Percentiles rank a stretch among this genome's conserved stretches.
phyloP scores from a whole-genome alignment of 2,113 vertebrate genomes.

The Leptocoma aspasia region DNA sequence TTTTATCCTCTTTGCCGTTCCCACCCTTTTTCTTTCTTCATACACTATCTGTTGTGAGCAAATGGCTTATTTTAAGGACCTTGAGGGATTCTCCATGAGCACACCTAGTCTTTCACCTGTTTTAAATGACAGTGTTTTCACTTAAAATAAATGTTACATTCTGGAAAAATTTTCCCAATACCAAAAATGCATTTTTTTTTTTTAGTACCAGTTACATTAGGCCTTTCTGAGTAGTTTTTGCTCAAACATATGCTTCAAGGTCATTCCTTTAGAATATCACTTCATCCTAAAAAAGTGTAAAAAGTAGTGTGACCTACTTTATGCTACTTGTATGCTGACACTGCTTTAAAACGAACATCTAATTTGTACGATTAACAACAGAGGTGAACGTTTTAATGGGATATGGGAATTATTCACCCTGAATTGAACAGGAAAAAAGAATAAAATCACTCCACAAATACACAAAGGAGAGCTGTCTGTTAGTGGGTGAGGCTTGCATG shows the following conservation, averaged over 20 bases:
- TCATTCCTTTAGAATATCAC: not conserved
- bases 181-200: not conserved
- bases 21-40: not conserved
- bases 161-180: not conserved
- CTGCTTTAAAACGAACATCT: conserved; percentile 3
- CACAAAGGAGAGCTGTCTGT: fast-evolving
- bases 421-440: not conserved
- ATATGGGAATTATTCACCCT: conserved; percentile 24
- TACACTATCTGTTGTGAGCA: not conserved
- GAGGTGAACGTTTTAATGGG: not conserved
- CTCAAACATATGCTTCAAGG: not conserved
- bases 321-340: not conserved
- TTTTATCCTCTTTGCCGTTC: not conserved
- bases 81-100: not conserved
- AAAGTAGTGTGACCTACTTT: conserved; percentile 19
- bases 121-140: not conserved
- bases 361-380: not conserved
- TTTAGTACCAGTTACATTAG: not conserved
- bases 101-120: not conserved
- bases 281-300: not conserved
- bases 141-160: not conserved
- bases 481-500: not conserved
- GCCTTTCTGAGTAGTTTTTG: not conserved
- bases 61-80: not conserved
- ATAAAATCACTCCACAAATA: not conserved